Evolutionary conservation across 2,888 invertebrate genomes (phyloP).

Genomic region (Rhagonycha lutea): DNA sequence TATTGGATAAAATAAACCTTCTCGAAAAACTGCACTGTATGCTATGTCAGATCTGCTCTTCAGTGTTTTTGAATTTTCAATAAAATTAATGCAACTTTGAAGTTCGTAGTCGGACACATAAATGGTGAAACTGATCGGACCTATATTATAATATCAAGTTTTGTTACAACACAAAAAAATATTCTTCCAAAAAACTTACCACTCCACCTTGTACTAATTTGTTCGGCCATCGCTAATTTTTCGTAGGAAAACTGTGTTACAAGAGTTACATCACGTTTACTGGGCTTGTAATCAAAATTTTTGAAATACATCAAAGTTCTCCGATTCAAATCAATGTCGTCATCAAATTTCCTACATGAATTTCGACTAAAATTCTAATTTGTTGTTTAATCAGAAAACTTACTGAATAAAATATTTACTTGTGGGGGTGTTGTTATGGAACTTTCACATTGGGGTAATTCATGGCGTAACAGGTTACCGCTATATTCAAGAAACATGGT

Average conservation of each 20-base stretch:
- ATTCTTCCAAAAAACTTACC: conserved; percentile 56
- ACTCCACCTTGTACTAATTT: conserved; percentile 82
- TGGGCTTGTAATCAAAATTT: conserved; percentile 70
- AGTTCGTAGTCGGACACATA: conserved; percentile 90
- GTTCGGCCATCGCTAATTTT: conserved; percentile 79
- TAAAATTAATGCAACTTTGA: conserved; percentile 74
- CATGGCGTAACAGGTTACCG: conserved; percentile 77
- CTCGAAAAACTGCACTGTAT: conserved; percentile 88
- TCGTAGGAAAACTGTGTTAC: conserved; percentile 88
- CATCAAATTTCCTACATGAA: conserved; percentile 76
- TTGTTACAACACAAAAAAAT: background rate
- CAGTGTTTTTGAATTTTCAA: conserved; percentile 73
- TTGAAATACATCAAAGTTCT: conserved; percentile 84
- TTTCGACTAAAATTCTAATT: conserved; percentile 62
- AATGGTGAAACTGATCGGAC: conserved; percentile 84
- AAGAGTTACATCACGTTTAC: conserved; percentile 78
- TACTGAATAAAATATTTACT: background rate
- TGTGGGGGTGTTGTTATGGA: background rate
- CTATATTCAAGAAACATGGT: conserved; percentile 84
- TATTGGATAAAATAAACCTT: conserved; percentile 85
- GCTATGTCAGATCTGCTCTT: conserved; percentile 79
- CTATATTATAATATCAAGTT: conserved; percentile 49
- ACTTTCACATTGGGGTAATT: conserved; percentile 67
- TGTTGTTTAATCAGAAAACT: background rate
- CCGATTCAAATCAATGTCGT: conserved; percentile 69